Base-by-base conservation (phyloP, 2,888 invertebrate species). In the Drosophila picticornis region DNA sequence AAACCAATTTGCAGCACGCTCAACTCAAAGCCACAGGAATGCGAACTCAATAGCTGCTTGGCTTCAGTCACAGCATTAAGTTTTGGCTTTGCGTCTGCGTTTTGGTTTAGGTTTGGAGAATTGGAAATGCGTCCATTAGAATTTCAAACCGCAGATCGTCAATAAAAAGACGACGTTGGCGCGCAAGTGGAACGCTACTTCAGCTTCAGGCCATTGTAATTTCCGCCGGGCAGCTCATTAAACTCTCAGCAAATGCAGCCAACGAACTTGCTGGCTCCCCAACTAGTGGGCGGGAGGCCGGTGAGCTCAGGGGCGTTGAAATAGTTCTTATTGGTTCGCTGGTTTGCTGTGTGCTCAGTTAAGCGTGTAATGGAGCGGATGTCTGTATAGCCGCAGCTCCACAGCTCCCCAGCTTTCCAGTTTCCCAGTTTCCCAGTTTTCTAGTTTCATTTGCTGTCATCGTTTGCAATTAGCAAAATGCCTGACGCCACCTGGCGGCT, bases 361-460 rank as follows among this genome's bases (percentile, higher is more conserved):
- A 86, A 90, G 90, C 84, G 84, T 85, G 84, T 85, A 90, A 90
- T 86, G 50, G 84, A 83, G 80, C 84, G 84, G 90, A 90, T 90
- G 80, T 84, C 29, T 36, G 80, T 84, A 25, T 36, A 29, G 63
- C 76, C 57, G 57, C 64, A 64, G 72, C 63, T 66, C 27, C 31
- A 22, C 57, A 75, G 48, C 55, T 50, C 38, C 31, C 6, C 43
- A 48, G n/a, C 22, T 25, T 5, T 2, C n/a, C 13, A 40, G 48
- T 31, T n/a, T 50, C 40, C 36, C 31, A n/a, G 52, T 32, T 52
- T 22, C 31, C 22, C 29, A 6, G 36, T 34, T 16, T 34, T n/a
- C 13, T 22, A n/a, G 52, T 52, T 34, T 48, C 58, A 60, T 16
- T 11, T n/a, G 65, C 79, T 75, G 64, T 68, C 75, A 58, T 50